Conservation (phyloP, 2,113 vertebrate species). For the Nyctereutes procyonoides region DNA sequence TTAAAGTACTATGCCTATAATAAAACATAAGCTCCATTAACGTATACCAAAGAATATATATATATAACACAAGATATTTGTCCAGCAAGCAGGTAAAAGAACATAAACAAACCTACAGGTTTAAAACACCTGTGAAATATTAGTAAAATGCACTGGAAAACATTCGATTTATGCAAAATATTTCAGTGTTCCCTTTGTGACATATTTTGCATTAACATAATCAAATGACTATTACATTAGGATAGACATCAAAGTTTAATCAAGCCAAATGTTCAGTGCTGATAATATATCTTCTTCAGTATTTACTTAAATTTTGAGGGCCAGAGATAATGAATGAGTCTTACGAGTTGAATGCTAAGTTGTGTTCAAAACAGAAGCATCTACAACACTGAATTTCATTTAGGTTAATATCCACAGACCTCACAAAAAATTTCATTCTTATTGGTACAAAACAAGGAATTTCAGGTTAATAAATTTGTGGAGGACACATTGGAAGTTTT, state of each 20-base stretch:
- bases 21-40: not conserved
- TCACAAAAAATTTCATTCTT: not conserved
- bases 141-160: not conserved
- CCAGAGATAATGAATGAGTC: not conserved
- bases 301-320: slow-evolving; percentile 34
- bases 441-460: not conserved
- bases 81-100: not conserved
- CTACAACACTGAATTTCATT: not conserved
- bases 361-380: slow-evolving; percentile 9
- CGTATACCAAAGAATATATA: not conserved
- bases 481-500: not conserved
- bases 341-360: not conserved
- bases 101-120: not conserved
- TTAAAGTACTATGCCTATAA: not conserved
- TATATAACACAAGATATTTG: not conserved
- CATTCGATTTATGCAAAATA: not conserved
- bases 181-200: not conserved
- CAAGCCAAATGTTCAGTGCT: not conserved
- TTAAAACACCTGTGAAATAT: not conserved
- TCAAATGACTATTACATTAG: not conserved
- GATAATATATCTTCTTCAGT: not conserved
- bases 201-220: not conserved
- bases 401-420: not conserved
- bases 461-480: not conserved
- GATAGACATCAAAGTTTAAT: not conserved